Evolutionary conservation across 2,888 invertebrate species (phyloP).

Genomic region (Trachelus tabidus): DNA sequence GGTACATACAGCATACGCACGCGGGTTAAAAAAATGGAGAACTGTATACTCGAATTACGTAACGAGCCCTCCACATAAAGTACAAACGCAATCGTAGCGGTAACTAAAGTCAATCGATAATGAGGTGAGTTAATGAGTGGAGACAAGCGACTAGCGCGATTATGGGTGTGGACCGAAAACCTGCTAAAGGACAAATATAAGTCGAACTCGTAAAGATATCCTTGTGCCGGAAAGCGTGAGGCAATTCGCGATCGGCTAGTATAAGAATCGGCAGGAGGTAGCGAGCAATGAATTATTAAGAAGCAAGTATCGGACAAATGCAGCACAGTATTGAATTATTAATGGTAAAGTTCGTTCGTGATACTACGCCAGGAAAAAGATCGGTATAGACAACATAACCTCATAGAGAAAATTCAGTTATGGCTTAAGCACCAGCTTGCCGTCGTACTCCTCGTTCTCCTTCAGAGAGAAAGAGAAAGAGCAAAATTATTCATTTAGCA

Average conservation of each 20-base stretch:
- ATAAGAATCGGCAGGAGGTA: background rate
- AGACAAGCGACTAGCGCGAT: background rate
- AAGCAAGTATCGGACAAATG: background rate
- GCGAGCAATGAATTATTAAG: background rate
- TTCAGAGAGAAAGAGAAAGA: background rate
- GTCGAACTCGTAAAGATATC: background rate
- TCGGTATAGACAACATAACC: background rate
- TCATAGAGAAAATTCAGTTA: background rate
- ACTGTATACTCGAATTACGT: background rate
- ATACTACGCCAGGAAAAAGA: background rate
- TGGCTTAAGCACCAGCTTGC: background rate
- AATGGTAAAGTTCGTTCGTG: background rate
- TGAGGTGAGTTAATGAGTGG: background rate
- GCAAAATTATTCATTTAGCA: background rate
- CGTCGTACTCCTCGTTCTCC: background rate
- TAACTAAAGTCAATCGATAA: background rate
- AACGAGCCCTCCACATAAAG: background rate
- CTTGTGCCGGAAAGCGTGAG: background rate
- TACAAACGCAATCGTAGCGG: background rate
- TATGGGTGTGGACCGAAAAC: background rate
- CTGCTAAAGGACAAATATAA: background rate
- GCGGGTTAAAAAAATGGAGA: background rate
- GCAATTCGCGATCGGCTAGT: background rate
- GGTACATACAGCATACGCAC: background rate
- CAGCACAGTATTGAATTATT: background rate